These are phyloP conservation scores for Naso thynnoides DNA, from an alignment of 2,797 vertebrate genomes.

Conservation along the genomic window DNA sequence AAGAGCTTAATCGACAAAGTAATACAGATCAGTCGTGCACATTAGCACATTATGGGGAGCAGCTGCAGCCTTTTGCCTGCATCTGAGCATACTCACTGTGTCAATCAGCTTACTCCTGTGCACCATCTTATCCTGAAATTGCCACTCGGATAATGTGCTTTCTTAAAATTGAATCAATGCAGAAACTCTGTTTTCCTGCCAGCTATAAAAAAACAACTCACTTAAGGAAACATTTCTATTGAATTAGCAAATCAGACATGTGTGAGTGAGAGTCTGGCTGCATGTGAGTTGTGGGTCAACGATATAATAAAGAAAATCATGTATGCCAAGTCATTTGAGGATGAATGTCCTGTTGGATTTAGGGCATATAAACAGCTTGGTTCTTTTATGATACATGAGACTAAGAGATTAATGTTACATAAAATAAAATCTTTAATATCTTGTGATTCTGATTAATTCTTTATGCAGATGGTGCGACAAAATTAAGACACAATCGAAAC, in stretches of 20 bases:
- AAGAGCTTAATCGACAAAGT: conserved; percentile 76
- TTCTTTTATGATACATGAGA: conserved; percentile 72
- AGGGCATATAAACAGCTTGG: conserved; percentile 77
- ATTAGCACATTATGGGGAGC: conserved; percentile 70
- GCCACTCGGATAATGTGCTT: conserved; percentile 38
- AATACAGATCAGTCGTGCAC: conserved; percentile 71
- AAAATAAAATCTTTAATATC: conserved; percentile 76
- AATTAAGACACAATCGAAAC: conserved; percentile 57
- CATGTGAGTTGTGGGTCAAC: conserved; percentile 47
- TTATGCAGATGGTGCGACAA: conserved; percentile 65
- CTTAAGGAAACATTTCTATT: background rate
- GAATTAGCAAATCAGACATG: conserved; percentile 4
- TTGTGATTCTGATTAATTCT: conserved; percentile 74
- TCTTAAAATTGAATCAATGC: conserved; percentile 28
- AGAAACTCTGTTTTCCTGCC: conserved; percentile 25
- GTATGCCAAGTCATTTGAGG: conserved; percentile 58
- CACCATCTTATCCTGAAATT: conserved; percentile 20
- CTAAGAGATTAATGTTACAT: conserved; percentile 77
- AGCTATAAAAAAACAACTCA: background rate
- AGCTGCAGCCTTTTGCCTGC: conserved; percentile 64
- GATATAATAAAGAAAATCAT: conserved; percentile 65
- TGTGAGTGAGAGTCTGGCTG: conserved; percentile 23
- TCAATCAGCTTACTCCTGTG: conserved; percentile 55
- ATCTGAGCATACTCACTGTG: conserved; percentile 44
- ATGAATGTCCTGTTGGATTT: conserved; percentile 73